phyloP scores from a whole-genome alignment of 2,113 vertebrate species.

The Athene noctua region DNA sequence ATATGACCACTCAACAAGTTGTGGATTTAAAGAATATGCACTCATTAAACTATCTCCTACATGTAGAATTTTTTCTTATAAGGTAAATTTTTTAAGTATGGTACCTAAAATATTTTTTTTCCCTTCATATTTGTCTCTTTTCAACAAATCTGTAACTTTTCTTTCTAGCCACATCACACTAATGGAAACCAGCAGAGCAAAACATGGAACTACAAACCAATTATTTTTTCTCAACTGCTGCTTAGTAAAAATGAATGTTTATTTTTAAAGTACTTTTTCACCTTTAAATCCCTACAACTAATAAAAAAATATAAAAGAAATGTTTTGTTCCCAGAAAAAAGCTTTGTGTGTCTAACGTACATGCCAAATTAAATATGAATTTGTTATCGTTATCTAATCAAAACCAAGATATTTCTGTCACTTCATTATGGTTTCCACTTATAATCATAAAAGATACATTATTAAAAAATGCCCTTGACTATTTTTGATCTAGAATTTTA shows the following conservation, averaged over 20 bases:
- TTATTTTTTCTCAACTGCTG: conserved; percentile 1
- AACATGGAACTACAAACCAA: not conserved
- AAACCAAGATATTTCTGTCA: conserved; percentile 17
- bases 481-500: not conserved
- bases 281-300: conserved; percentile 7
- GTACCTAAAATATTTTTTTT: not conserved
- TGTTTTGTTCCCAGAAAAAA: not conserved
- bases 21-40: not conserved
- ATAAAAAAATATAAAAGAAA: not conserved
- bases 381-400: conserved; percentile 5
- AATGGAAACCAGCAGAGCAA: not conserved
- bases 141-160: not conserved
- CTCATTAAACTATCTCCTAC: not conserved
- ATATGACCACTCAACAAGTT: not conserved
- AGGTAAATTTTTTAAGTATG: not conserved
- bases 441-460: not conserved
- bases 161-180: not conserved
- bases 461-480: not conserved
- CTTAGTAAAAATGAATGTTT: not conserved
- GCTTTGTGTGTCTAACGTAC: not conserved
- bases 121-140: not conserved
- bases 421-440: not conserved
- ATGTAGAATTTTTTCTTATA: not conserved
- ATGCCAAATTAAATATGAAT: not conserved
- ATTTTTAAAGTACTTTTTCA: conserved; percentile 13